Evolutionary conservation across 2,113 vertebrate species (phyloP), one percentile per base, ranked within the genome.

Genomic region (Poeciliopsis prolifica): DNA sequence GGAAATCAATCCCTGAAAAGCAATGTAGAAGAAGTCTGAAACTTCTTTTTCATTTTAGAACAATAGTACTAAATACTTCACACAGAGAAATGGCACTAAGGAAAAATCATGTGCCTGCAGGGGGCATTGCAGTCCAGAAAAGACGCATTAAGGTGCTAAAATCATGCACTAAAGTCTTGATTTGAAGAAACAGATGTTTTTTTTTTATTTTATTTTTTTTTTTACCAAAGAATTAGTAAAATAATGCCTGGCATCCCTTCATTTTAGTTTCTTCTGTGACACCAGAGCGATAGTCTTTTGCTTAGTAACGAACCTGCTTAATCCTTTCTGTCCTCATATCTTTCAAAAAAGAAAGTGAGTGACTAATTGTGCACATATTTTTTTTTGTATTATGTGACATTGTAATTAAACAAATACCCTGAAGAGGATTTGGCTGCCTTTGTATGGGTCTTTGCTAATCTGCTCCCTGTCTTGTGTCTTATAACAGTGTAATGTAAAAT

Each of bases 91-190:
- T 0, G 58, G 6, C 14, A 9, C 17, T 68, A 61, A 0, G 2
- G 28, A 72, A 37, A 35, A 44, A 54, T 29, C 24, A 2, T 61
- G 28, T 79, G 30, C 60, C 64, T 76, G 17, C 28, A 77, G 28
- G 69, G 74, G 74, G 65, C 58, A 37, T 48, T 48, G 54, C 40
- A 60, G 60, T 64, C 30, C 64, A 68, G 31, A 35, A 19, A 71
- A 13, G 48, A 7, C 3, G 22, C 37, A 68, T 29, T 68, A 67
- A 60, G 22, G 12, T 3, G 10, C 58, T 40, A 51, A 51, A 37
- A 65, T 37, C 24, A 35, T 51, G 37, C 42, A 65, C 58, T 72
- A 7, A 72, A 72, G n/a, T 72, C 63, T 31, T 31, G 10, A 48
- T n/a, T 62, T 60, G 13, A 24, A 61, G 54, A 24, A 28, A 30